Evolutionary conservation across 2,113 vertebrate genomes (phyloP), one percentile per base, ranked within the genome.

Genomic region (Lampris megalopsis): DNA sequence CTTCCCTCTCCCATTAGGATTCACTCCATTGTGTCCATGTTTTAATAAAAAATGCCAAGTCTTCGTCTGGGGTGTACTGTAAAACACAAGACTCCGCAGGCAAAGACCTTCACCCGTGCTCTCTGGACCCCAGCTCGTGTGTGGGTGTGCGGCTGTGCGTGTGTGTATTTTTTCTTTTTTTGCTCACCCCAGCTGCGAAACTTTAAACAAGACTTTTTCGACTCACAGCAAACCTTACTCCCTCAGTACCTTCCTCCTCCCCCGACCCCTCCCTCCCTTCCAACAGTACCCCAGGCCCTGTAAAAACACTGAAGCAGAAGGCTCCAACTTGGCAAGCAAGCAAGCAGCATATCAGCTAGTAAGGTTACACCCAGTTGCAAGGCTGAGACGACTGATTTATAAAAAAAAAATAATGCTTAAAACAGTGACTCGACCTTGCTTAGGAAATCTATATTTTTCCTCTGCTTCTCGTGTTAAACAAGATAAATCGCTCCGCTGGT

Each of bases 381-480:
- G 77, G 66, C 81, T 73, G 62, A 53, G 42, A 72, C 75, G 67
- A 86, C 74, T 83, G 75, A 91, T 83, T 87, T 24, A 24, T 24
- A 24, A 24, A 24, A 24, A 66, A 73, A 77, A 83, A 91, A 89
- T 91, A 69, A 85, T 73, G 68, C 77, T 88, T 73, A 75, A 77
- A 80, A 79, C 73, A 59, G 72, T 58, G 81, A 78, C 78, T 87
- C 52, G 82, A 86, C 91, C 84, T 92, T 88, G 68, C 79, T 82
- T 74, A 73, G 83, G 75, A 84, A 86, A 85, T 81, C 63, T 65
- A 71, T 63, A 54, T 82, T 86, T 57, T 72, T 70, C 38, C 83
- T 68, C 65, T 70, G 37, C 41, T 64, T 80, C 65, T 74, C 52
- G 59, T 52, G 67, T 89, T 80, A 66, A 82, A 79, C 73, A 74